phyloP scores from a whole-genome alignment of 2,888 invertebrate genomes.

The Agrochola circellaris region DNA sequence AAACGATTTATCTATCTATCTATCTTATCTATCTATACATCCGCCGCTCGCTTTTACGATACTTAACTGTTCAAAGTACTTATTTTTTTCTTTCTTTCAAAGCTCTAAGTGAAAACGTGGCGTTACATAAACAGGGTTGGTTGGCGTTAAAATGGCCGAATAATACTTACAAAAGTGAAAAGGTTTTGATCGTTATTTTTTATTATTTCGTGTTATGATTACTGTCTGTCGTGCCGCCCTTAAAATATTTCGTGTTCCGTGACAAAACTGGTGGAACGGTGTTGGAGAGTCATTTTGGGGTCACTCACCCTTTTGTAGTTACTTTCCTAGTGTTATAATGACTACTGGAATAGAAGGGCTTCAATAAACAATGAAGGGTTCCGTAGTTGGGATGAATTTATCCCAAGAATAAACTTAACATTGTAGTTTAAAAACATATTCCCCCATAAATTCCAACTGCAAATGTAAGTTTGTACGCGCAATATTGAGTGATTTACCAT shows the following conservation, averaged over 20 bases:
- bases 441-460: too few relatives aligned
- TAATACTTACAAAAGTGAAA: constrained; percentile 24
- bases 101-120: neutral
- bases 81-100: too few relatives aligned
- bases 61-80: neutral
- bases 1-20: too few relatives aligned
- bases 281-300: constrained; percentile 6
- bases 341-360: too few relatives aligned
- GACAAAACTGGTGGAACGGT: constrained; percentile 13
- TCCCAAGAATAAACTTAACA: too few relatives aligned
- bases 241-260: constrained; percentile 17
- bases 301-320: neutral
- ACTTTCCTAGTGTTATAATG: neutral
- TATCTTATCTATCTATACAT: too few relatives aligned
- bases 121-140: constrained; percentile 12
- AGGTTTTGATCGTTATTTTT: constrained; percentile 53
- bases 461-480: too few relatives aligned
- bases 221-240: constrained; percentile 25
- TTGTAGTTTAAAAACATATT: too few relatives aligned
- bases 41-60: neutral
- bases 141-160: constrained; percentile 32
- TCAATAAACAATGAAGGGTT: too few relatives aligned
- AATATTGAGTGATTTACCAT: too few relatives aligned
- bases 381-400: too few relatives aligned
- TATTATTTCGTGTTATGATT: constrained; percentile 49